Percentiles rank a stretch among this genome's conserved stretches.
Conservation (phyloP, 2,113 vertebrate genomes). For the Scytalopus superciliaris region DNA sequence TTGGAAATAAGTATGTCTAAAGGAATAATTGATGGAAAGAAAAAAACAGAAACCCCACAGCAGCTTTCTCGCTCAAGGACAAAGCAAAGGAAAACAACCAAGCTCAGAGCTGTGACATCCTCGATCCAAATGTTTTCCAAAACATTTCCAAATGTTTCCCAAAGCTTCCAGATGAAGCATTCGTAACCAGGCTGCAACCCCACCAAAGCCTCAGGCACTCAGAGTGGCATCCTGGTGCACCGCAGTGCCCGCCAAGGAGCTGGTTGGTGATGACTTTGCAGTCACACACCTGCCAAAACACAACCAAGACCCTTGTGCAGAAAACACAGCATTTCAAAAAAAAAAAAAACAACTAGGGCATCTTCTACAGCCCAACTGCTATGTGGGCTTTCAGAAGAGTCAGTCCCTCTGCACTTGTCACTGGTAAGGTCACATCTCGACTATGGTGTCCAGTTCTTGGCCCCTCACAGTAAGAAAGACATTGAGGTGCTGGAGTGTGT, state of each 20-base stretch:
- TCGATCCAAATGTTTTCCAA: constrained; percentile 29
- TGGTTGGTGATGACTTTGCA: not conserved
- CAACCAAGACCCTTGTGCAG: not conserved
- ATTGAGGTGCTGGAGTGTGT: rapidly evolving
- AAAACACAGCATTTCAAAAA: rapidly evolving
- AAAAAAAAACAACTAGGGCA: not conserved
- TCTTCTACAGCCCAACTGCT: rapidly evolving
- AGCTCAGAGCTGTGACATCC: not conserved
- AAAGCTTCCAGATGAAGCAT: constrained; percentile 39
- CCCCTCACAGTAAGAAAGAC: rapidly evolving
- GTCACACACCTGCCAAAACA: not conserved
- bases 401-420: not conserved
- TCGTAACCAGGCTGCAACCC: not conserved
- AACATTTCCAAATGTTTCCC: constrained; percentile 55
- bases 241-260: rapidly evolving
- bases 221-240: rapidly evolving
- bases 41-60: not conserved
- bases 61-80: not conserved
- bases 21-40: not conserved
- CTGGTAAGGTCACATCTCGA: not conserved
- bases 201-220: not conserved
- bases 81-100: constrained; percentile 29
- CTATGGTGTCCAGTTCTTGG: not conserved
- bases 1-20: not conserved
- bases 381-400: rapidly evolving